Base-by-base conservation (phyloP, 2,888 invertebrate genomes). In the Orgyia antiqua region DNA sequence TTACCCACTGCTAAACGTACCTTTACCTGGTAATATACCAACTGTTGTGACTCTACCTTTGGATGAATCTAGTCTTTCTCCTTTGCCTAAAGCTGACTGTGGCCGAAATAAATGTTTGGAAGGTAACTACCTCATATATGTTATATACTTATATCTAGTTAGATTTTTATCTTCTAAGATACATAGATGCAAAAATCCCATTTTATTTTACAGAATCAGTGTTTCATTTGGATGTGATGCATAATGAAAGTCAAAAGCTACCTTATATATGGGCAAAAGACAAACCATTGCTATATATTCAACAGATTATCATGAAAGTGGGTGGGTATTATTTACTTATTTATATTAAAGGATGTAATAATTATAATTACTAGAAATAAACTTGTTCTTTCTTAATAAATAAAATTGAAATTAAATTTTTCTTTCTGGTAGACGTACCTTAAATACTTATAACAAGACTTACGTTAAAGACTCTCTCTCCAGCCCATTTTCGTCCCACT, bases 11-110 rank as follows among this genome's bases (percentile, higher is more conserved):
- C 80, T 95, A 47, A 93, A 94, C 83, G 89, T 97, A 40, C 97
- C 97, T 2, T 87, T 98, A 57, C 96, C 96, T 10, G 96, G 97
- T 37, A 96, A 95, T 59, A 92, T 93, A 48, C 97, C 97, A 7
- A 92, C 93, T 25, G 89, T 91, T 58, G 86, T 92, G 25, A 87
- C 88, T 58, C 60, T 91, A 18, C 89, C 90, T 15, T 42, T 73
- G 29, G 50, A 66, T 25, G 36, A 49, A 7, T 59, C 56, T 23
- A 51, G 58, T 40, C 32, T 45, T 9, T 47, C 58, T 25, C 49
- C 52, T 21, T 27, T 46, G 7, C 37, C 40, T 25, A 58, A 50
- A 33, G 27, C 36, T 4, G 63, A 68, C 13, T 80, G 77, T 38
- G 45, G 34, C 27, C 37, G 47, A 27, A 61, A 58, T 18, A 65